These are phyloP conservation scores for Agonopterix alstromeriana DNA, from an alignment of 2,888 invertebrate genomes.

Conservation along the genomic window DNA sequence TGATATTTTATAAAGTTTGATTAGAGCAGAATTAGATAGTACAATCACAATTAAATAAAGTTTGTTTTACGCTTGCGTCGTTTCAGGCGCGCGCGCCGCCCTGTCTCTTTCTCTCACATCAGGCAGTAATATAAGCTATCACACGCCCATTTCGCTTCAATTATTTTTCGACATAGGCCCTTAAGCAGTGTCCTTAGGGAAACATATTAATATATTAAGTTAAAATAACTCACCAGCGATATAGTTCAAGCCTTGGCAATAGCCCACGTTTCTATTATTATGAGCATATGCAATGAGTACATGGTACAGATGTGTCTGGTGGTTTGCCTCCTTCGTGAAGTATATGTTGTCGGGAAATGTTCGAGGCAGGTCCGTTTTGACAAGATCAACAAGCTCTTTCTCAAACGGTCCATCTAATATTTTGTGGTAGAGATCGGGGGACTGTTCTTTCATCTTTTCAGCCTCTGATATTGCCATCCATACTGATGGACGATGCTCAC, in stretches of 20 bases:
- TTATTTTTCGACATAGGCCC: too few species aligned
- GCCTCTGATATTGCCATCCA: constrained; percentile 94
- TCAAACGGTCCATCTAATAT: constrained; percentile 83
- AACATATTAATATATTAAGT: not conserved
- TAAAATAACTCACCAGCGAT: constrained; percentile 79
- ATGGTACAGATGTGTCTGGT: constrained; percentile 87
- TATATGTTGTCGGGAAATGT: constrained; percentile 97
- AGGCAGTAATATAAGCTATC: too few species aligned
- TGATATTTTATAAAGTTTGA: too few species aligned
- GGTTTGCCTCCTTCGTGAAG: constrained; percentile 85
- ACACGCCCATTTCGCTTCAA: too few species aligned
- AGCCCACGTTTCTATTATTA: constrained; percentile 91
- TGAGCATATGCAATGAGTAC: constrained; percentile 93
- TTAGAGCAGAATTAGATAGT: too few species aligned
- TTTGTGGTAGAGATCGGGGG: constrained; percentile 81
- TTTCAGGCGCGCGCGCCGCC: too few species aligned
- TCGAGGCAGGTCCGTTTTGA: constrained; percentile 92
- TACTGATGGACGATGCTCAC: constrained; percentile 80
- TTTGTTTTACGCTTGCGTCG: too few species aligned
- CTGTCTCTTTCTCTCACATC: too few species aligned
- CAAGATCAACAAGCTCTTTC: constrained; percentile 85
- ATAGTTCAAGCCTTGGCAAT: constrained; percentile 97
- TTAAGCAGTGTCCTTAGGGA: too few species aligned
- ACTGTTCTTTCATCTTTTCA: constrained; percentile 79
- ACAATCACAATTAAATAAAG: too few species aligned